Evolutionary conservation across 2,888 invertebrate species (phyloP).

Genomic region (Leptothorax acervorum): DNA sequence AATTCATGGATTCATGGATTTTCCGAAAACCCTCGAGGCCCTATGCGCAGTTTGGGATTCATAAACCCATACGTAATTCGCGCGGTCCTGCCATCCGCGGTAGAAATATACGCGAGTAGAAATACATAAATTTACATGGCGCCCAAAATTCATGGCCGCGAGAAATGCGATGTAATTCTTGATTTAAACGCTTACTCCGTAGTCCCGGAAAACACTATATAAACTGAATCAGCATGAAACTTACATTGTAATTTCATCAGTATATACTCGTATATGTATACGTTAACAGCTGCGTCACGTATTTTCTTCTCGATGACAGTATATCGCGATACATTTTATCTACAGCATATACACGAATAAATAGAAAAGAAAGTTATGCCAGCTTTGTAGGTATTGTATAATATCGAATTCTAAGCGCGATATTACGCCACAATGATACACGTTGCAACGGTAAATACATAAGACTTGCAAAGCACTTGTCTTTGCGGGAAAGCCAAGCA

Average conservation of each 20-base stretch:
- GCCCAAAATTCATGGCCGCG: constrained; percentile 11
- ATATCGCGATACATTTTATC: background rate
- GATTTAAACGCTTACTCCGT: background rate
- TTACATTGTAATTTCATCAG: background rate
- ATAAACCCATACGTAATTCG: constrained; percentile 47
- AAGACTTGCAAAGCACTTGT: background rate
- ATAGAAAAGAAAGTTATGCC: background rate
- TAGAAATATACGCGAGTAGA: background rate
- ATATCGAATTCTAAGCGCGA: too few species aligned
- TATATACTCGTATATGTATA: background rate
- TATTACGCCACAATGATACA: background rate
- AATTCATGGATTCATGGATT: constrained; percentile 58
- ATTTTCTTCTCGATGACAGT: background rate
- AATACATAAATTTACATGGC: constrained; percentile 30
- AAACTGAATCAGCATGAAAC: background rate
- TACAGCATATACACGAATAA: background rate
- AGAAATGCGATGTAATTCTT: background rate
- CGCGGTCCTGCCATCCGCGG: background rate
- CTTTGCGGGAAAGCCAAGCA: background rate
- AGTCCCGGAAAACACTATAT: background rate
- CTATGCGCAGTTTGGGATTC: constrained; percentile 28
- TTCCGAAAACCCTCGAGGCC: constrained; percentile 8
- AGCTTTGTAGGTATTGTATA: background rate
- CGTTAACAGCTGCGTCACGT: background rate
- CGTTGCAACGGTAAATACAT: background rate